Evolutionary conservation across 2,113 vertebrate species (phyloP).

Genomic region (Leptobrachium ailaonicum): DNA sequence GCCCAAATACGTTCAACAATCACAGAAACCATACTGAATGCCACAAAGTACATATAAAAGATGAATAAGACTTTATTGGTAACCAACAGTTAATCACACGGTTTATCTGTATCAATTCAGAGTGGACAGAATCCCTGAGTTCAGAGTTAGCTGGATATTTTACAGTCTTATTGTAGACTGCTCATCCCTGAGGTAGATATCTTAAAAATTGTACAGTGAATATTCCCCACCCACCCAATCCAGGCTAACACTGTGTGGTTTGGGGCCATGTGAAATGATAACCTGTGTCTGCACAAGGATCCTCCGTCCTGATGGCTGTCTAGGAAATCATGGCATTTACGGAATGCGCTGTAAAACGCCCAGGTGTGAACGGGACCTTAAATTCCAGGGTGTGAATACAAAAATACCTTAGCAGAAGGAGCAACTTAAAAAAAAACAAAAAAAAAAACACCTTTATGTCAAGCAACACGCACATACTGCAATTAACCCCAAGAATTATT

Average conservation of each 20-base stretch:
- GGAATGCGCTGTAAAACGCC: too few relatives aligned
- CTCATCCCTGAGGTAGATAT: constrained; percentile 46
- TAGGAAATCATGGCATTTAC: too few relatives aligned
- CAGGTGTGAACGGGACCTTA: too few relatives aligned
- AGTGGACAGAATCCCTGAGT: constrained; percentile 27
- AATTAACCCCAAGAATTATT: too few relatives aligned
- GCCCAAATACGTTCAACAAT: not conserved
- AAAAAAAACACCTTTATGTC: too few relatives aligned
- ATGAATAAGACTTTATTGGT: constrained; percentile 28
- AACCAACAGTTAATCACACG: constrained; percentile 9
- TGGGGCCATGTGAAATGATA: not conserved
- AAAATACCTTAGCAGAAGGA: too few relatives aligned
- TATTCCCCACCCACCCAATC: constrained; percentile 19
- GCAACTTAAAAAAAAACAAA: too few relatives aligned
- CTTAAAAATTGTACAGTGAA: constrained; percentile 33
- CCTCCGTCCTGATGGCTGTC: too few relatives aligned
- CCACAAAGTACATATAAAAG: not conserved
- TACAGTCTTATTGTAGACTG: constrained; percentile 10
- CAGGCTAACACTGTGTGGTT: constrained; percentile 26
- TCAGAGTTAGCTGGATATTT: constrained; percentile 36
- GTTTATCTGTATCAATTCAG: constrained; percentile 14
- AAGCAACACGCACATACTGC: too few relatives aligned
- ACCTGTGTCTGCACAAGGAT: not conserved
- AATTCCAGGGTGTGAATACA: too few relatives aligned
- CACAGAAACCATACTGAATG: not conserved